A percentile compares a stretch with the other conserved stretches of the same genome.
phyloP scores from a whole-genome alignment of 2,113 vertebrate species.

The Chaetodon trifascialis region DNA sequence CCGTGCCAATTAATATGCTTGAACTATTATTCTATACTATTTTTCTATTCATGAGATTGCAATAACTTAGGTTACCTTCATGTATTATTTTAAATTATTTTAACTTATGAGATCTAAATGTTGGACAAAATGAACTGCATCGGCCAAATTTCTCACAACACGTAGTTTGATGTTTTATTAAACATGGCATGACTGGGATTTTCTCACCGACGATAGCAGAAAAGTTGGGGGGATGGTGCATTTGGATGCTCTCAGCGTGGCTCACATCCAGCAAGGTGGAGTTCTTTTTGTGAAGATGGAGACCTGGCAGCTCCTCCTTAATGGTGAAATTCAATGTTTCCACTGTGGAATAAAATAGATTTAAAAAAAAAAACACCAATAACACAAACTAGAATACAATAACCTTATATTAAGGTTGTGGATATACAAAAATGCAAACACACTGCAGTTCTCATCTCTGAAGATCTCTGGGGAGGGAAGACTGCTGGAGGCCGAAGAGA shows the following conservation, averaged over 20 bases:
- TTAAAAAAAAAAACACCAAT: fast-evolving
- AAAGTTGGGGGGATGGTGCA: conserved; percentile 83
- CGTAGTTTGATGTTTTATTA: background rate
- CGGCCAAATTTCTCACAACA: background rate
- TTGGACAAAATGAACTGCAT: too few species aligned
- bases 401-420: background rate
- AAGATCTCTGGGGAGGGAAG: conserved; percentile 89
- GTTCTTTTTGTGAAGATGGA: conserved; percentile 81
- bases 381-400: background rate
- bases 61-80: background rate
- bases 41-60: background rate
- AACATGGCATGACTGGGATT: background rate
- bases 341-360: conserved; percentile 26
- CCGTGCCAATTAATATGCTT: background rate
- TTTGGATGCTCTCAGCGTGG: conserved; percentile 84
- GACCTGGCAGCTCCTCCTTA: conserved; percentile 33
- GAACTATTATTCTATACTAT: background rate
- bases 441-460: conserved; percentile 79
- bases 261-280: conserved; percentile 91
- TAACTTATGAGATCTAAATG: background rate
- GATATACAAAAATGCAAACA: conserved; percentile 35
- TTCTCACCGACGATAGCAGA: conserved; percentile 87
- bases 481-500: conserved; percentile 46
- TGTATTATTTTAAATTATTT: background rate
- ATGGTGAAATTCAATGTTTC: background rate